Conservation (phyloP, 2,797 vertebrate genomes). For the Phoebastria nigripes region DNA sequence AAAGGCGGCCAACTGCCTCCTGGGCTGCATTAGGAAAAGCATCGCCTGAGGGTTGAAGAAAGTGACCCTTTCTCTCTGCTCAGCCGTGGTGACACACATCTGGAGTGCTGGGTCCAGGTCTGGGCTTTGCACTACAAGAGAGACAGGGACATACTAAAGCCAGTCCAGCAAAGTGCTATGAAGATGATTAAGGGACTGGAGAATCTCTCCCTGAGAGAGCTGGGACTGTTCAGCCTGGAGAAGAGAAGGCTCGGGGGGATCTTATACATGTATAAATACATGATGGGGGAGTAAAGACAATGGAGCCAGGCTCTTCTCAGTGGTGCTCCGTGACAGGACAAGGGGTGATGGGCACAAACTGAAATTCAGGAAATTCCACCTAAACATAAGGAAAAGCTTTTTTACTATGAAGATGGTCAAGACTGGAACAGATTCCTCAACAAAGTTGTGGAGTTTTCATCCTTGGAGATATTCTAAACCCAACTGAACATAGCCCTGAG, state of each 20-base stretch:
- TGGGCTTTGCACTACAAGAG: not conserved
- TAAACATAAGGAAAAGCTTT: not conserved
- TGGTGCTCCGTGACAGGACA: not conserved
- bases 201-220: not conserved
- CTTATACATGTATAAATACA: not conserved
- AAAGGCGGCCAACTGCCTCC: not conserved
- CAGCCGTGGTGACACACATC: not conserved
- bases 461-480: not conserved
- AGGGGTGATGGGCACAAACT: not conserved
- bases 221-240: not conserved
- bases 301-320: not conserved
- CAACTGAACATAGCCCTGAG: not conserved
- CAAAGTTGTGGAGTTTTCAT: not conserved
- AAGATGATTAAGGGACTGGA: not conserved
- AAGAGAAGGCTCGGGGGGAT: not conserved
- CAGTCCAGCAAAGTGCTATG: not conserved
- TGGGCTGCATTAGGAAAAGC: not conserved
- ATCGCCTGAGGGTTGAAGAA: not conserved
- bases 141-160: not conserved
- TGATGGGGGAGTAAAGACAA: not conserved
- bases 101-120: not conserved
- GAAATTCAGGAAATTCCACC: not conserved
- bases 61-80: not conserved
- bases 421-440: not conserved
- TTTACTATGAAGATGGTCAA: not conserved